Conservation (phyloP, 37 sponge, comb jelly and placozoan genomes). For the Tethya wilhelma region DNA sequence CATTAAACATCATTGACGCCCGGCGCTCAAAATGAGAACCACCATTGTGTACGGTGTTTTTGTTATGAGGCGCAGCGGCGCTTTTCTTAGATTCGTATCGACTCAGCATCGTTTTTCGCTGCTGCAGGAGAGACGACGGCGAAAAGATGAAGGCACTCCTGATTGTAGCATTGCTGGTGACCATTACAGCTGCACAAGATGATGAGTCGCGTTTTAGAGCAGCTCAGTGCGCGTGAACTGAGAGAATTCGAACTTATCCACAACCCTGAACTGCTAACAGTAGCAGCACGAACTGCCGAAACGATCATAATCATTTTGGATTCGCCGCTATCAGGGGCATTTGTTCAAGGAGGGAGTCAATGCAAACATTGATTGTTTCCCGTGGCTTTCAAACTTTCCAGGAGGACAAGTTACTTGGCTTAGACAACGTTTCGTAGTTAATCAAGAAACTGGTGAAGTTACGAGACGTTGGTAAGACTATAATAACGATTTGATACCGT, state of each 20-base stretch:
- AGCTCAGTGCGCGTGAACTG: background rate
- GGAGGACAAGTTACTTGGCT: background rate
- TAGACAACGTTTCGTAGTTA: too few relatives aligned
- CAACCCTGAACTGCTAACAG: background rate
- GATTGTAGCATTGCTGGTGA: background rate
- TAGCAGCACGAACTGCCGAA: background rate
- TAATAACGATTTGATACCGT: too few relatives aligned
- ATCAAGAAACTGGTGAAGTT: too few relatives aligned
- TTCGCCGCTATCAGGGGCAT: background rate
- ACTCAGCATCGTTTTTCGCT: background rate
- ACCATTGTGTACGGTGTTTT: too few relatives aligned
- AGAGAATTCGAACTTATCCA: background rate
- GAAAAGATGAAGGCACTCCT: background rate
- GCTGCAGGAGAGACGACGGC: background rate
- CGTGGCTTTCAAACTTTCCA: conserved; percentile 11
- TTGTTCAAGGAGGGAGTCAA: conserved; percentile 3
- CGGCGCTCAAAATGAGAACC: too few relatives aligned
- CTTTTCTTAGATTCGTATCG: background rate
- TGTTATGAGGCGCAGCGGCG: too few relatives aligned
- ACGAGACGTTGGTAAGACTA: too few relatives aligned
- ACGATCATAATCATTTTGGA: background rate
- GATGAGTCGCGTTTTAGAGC: background rate
- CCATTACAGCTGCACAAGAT: background rate
- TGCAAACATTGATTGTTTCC: conserved; percentile 12
- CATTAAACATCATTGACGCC: too few relatives aligned